Percentiles rank a stretch among this genome's conserved stretches.
Conservation (phyloP, 2,797 vertebrate species). For the Setipinna tenuifilis region DNA sequence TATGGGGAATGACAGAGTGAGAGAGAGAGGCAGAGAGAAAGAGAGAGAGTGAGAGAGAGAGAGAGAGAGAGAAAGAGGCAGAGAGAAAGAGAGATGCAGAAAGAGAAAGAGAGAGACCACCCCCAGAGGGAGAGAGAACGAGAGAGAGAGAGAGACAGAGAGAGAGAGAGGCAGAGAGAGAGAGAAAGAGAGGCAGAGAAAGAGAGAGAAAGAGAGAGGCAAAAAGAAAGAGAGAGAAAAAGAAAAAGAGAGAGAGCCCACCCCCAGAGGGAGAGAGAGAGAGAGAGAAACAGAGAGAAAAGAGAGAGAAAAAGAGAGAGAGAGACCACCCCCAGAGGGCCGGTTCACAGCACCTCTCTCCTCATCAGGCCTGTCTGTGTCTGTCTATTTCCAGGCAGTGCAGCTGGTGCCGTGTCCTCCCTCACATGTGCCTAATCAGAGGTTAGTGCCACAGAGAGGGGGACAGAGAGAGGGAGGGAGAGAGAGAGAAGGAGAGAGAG, state of each 20-base stretch:
- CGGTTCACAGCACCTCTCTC: slow-evolving; percentile 44
- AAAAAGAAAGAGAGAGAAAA: slow-evolving; percentile 33
- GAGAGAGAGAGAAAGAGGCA: not conserved
- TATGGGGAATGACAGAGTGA: slow-evolving; percentile 38
- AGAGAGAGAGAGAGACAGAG: slow-evolving; percentile 44
- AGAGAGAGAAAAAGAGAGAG: slow-evolving; percentile 30
- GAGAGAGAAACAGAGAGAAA: slow-evolving; percentile 40
- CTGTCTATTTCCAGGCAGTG: slow-evolving; percentile 46
- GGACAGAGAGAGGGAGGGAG: not conserved
- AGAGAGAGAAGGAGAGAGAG: not conserved
- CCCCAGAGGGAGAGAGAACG: no score
- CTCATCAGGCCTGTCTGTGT: slow-evolving; percentile 6
- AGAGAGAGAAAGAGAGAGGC: slow-evolving; percentile 26
- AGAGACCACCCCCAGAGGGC: slow-evolving; percentile 41
- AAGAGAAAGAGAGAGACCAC: slow-evolving; percentile 26
- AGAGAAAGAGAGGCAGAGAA: slow-evolving; percentile 43
- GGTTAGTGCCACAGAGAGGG: not conserved
- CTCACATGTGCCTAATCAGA: slow-evolving; percentile 25
- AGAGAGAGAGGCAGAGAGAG: slow-evolving; percentile 31
- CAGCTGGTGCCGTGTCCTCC: slow-evolving; percentile 17
- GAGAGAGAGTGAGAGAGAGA: slow-evolving; percentile 32
- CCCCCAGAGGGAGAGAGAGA: slow-evolving; percentile 39
- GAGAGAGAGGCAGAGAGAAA: slow-evolving; percentile 40
- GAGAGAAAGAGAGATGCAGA: slow-evolving; percentile 32
- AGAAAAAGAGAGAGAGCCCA: no score